Base-by-base conservation (phyloP, 2,888 invertebrate species). In the Sphaerophoria taeniata region DNA sequence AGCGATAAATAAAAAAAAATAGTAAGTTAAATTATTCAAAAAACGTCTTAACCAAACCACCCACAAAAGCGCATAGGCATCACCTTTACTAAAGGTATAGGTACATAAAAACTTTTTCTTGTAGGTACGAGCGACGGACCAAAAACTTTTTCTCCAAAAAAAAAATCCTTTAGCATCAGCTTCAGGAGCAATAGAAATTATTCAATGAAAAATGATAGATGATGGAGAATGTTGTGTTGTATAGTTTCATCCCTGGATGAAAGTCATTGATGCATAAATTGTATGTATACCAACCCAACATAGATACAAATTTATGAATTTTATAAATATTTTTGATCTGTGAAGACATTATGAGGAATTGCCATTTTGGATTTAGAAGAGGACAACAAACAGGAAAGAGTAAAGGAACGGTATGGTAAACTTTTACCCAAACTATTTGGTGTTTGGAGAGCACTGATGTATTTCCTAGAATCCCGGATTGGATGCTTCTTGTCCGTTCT, bases 301-400 rank as follows among this genome's bases (percentile, higher is more conserved):
- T 43, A 34, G 39, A 60, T 43, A 60, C 6, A 60, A 76, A 74
- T 77, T 85, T 81, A 85, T 85, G 81, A 85, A 85, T 77, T 85
- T 81, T 85, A 81, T 85, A 85, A 85, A 77, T 65, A 81, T 77
- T 85, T 81, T 77, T 81, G 81, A 81, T 77, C 85, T 77, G 81
- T 85, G 81, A 81, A 76, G 81, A 79, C 58, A 73, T 69, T 69
- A 56, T 56, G 47, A 31, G 72, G 76, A 61, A 67, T 61, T 73
- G 67, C 36, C 6, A 53, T 43, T 31, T 24, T 51, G 31, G 14
- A 61, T 67, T 49, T 34, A 60, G 14, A 34, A 45, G 34, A 31
- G 47, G 33, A 63, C 33, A 61, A 47, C 49, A 72, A 49, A 36
- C 24, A 58, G 47, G 65, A 58, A 70, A 60, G 51, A 60, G 69